These are phyloP conservation scores for Styela clava DNA, from an alignment of 23 tunicate genomes.

Conservation along the genomic window DNA sequence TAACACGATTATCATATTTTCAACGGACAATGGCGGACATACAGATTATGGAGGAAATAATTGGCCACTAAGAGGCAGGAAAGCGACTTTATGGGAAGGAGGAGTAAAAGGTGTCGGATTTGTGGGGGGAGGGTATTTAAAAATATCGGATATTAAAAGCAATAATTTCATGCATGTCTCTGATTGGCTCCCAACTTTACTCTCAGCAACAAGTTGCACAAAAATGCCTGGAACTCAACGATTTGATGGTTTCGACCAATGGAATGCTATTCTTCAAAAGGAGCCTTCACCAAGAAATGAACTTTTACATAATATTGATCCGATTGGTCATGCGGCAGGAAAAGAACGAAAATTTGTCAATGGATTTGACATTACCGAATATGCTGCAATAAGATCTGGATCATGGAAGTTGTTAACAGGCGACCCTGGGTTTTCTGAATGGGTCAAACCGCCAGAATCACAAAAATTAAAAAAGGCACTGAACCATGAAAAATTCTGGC, in stretches of 20 bases:
- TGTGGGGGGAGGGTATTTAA: slow-evolving; percentile 54
- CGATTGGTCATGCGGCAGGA: slow-evolving; percentile 8
- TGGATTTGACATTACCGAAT: slow-evolving; percentile 53
- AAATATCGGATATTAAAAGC: slow-evolving; percentile 7
- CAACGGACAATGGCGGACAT: slow-evolving; percentile 91
- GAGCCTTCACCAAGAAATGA: slow-evolving; percentile 50
- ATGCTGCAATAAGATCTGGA: slow-evolving; percentile 59
- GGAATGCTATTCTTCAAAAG: slow-evolving; percentile 37
- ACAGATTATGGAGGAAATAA: slow-evolving; percentile 83
- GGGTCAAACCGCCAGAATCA: slow-evolving; percentile 67
- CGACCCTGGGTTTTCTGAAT: slow-evolving; percentile 50
- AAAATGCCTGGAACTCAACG: slow-evolving; percentile 38
- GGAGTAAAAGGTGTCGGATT: slow-evolving; percentile 88
- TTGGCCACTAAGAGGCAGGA: slow-evolving; percentile 81
- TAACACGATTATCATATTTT: slow-evolving; percentile 67
- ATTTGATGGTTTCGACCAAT: slow-evolving; percentile 74
- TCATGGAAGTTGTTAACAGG: slow-evolving; percentile 79
- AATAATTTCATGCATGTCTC: slow-evolving; percentile 54
- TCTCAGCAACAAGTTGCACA: slow-evolving; percentile 46
- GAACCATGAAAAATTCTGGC: neutral
- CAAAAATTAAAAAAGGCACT: neutral
- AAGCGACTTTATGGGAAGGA: slow-evolving; percentile 88
- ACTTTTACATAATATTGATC: slow-evolving; percentile 75
- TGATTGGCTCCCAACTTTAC: slow-evolving; percentile 79
- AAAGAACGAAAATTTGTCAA: neutral